Evolutionary conservation across 1,140 invertebrate genomes (phyloP).

Genomic region (Drosophila setifemur): DNA sequence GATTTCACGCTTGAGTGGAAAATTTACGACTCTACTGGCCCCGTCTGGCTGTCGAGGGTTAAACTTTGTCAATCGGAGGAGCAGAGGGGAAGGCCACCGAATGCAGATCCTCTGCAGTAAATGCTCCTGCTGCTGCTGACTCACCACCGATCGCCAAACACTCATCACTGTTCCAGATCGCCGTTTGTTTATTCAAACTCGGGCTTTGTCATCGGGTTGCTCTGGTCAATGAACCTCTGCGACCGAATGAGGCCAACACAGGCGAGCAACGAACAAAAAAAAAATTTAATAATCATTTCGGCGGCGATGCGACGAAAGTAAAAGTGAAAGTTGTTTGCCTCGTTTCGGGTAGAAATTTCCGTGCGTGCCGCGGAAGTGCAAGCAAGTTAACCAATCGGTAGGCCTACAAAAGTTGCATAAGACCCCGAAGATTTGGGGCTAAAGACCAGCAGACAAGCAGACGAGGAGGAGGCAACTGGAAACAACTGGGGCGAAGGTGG

Average conservation of each 20-base stretch:
- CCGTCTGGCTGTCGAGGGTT: constrained; percentile 32
- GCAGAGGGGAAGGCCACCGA: not conserved
- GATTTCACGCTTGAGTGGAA: constrained; percentile 29
- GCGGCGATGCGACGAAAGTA: constrained; percentile 58
- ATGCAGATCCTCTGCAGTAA: not conserved
- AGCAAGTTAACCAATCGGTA: constrained; percentile 42
- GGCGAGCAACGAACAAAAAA: constrained; percentile 20
- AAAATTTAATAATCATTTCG: constrained; percentile 60
- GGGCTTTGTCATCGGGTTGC: constrained; percentile 26
- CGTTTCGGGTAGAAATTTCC: constrained; percentile 57
- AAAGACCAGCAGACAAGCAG: not conserved
- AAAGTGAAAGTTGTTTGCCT: constrained; percentile 71
- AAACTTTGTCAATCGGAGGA: not conserved
- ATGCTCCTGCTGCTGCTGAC: not conserved
- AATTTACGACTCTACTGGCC: constrained; percentile 51
- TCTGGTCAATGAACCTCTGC: constrained; percentile 59
- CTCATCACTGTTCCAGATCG: constrained; percentile 22
- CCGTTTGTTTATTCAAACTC: constrained; percentile 23
- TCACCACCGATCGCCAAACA: constrained; percentile 16
- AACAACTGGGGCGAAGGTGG: constrained; percentile 3
- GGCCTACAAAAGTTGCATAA: constrained; percentile 55
- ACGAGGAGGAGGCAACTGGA: not conserved
- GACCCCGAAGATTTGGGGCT: constrained; percentile 1
- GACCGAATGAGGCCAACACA: constrained; percentile 61
- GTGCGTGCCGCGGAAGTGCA: constrained; percentile 55